A percentile compares a stretch with the other conserved stretches of the same genome.
These are phyloP conservation scores for Andricus curvator DNA, from an alignment of 2,888 invertebrate genomes.

Conservation along the genomic window DNA sequence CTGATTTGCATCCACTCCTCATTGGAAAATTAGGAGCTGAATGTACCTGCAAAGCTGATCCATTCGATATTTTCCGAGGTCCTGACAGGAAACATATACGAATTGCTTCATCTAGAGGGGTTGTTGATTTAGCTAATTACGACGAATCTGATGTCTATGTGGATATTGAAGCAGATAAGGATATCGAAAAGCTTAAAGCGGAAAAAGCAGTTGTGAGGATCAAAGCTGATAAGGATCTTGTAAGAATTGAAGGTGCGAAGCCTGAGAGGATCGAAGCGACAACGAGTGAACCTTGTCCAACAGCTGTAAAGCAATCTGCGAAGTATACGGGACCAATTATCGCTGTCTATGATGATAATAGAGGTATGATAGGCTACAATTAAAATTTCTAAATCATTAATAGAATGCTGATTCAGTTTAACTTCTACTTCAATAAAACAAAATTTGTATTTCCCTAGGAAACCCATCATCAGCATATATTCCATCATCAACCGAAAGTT, in stretches of 20 bases:
- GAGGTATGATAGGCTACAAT: not conserved
- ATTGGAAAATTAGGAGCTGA: constrained; percentile 87
- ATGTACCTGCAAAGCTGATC: constrained; percentile 82
- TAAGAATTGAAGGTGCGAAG: not conserved
- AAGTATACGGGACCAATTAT: constrained; percentile 51
- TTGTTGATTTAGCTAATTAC: constrained; percentile 71
- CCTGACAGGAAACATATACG: constrained; percentile 64
- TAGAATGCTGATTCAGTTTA: not conserved
- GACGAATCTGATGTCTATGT: constrained; percentile 76
- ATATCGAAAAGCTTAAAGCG: constrained; percentile 22
- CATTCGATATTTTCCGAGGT: constrained; percentile 70
- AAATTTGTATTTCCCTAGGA: not conserved
- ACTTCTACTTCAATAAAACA: not conserved
- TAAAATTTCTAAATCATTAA: not conserved
- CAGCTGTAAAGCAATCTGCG: constrained; percentile 20
- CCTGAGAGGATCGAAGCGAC: constrained; percentile 5
- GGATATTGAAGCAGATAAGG: constrained; percentile 67
- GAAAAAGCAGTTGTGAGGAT: constrained; percentile 44
- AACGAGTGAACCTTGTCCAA: constrained; percentile 27
- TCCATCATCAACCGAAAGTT: constrained; percentile 43
- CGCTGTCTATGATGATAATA: constrained; percentile 44
- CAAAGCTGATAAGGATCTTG: constrained; percentile 43
- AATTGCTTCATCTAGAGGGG: constrained; percentile 70
- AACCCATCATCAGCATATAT: constrained; percentile 51
- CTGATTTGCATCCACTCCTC: constrained; percentile 86